phyloP scores from a whole-genome alignment of 1,140 invertebrate genomes.

The Leptonema lineaticorne region DNA sequence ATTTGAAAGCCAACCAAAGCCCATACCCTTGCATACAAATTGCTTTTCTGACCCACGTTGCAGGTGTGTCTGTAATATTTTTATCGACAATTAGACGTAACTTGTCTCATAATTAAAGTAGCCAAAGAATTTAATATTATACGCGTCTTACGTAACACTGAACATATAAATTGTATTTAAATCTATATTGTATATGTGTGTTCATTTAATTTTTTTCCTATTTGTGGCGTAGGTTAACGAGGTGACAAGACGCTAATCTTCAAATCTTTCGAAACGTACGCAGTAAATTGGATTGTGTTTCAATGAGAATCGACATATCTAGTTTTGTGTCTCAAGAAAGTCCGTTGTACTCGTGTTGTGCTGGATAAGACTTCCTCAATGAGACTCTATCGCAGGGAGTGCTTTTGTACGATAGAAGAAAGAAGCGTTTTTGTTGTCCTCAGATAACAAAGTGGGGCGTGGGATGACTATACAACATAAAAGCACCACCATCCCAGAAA shows the following conservation, averaged over 20 bases:
- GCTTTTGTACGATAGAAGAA: slow-evolving; percentile 3
- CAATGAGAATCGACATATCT: slow-evolving; percentile 4
- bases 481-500: slow-evolving; percentile 18
- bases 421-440: background rate
- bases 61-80: slow-evolving; percentile 17
- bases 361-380: slow-evolving; percentile 22
- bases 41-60: slow-evolving; percentile 15
- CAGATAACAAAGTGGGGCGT: slow-evolving; percentile 26
- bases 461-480: slow-evolving; percentile 15
- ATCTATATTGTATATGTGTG: too few species aligned
- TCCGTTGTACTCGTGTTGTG: slow-evolving; percentile 2
- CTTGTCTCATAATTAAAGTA: background rate
- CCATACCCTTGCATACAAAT: slow-evolving; percentile 25
- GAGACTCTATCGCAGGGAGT: background rate
- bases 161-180: too few species aligned
- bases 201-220: too few species aligned
- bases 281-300: slow-evolving; percentile 19
- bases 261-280: background rate
- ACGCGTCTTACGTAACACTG: too few species aligned
- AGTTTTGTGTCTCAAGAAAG: slow-evolving; percentile 19
- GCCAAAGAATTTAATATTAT: too few species aligned
- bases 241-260: slow-evolving; percentile 18
- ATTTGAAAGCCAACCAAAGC: slow-evolving; percentile 15
- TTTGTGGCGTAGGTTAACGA: too few species aligned
- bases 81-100: slow-evolving; percentile 3